Evolutionary conservation across 2,113 vertebrate species (phyloP).

Genomic region (Thomomys bottae): DNA sequence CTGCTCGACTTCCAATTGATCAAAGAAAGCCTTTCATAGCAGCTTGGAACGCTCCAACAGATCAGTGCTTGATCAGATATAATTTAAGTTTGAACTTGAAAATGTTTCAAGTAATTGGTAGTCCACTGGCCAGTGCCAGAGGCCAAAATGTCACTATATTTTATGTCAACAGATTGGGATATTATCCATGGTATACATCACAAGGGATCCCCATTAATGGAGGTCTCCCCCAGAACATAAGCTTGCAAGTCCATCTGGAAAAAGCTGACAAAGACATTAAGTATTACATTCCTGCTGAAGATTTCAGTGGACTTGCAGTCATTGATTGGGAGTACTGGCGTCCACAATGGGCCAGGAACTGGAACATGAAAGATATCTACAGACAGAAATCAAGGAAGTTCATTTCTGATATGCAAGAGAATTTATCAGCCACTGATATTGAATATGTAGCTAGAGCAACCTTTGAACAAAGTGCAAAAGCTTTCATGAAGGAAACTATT

Average conservation of each 20-base stretch:
- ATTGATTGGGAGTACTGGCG: conserved; percentile 90
- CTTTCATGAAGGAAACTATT: conserved; percentile 90
- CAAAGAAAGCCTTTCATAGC: conserved; percentile 88
- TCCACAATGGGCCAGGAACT: conserved; percentile 87
- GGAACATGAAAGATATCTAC: conserved; percentile 87
- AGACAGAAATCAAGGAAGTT: conserved; percentile 85
- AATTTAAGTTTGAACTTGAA: conserved; percentile 84
- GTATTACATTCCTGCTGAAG: conserved; percentile 85
- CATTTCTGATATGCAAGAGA: conserved; percentile 81
- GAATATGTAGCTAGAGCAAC: conserved; percentile 84
- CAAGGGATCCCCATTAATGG: conserved; percentile 84
- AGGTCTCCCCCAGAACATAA: conserved; percentile 88
- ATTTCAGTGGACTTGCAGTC: conserved; percentile 87
- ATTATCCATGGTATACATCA: conserved; percentile 88
- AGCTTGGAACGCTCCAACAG: conserved; percentile 88
- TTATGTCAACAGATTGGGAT: conserved; percentile 88
- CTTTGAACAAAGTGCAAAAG: conserved; percentile 88
- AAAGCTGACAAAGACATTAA: conserved; percentile 86
- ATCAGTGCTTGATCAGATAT: conserved; percentile 86
- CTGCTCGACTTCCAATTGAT: conserved; percentile 84
- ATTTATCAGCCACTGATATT: conserved; percentile 82
- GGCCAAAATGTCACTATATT: conserved; percentile 91
- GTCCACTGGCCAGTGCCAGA: conserved; percentile 85
- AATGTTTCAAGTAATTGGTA: conserved; percentile 88
- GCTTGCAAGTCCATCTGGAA: conserved; percentile 86